These are phyloP conservation scores for Rhynchophorus ferrugineus DNA, from an alignment of 1,140 invertebrate genomes.

Conservation along the genomic window DNA sequence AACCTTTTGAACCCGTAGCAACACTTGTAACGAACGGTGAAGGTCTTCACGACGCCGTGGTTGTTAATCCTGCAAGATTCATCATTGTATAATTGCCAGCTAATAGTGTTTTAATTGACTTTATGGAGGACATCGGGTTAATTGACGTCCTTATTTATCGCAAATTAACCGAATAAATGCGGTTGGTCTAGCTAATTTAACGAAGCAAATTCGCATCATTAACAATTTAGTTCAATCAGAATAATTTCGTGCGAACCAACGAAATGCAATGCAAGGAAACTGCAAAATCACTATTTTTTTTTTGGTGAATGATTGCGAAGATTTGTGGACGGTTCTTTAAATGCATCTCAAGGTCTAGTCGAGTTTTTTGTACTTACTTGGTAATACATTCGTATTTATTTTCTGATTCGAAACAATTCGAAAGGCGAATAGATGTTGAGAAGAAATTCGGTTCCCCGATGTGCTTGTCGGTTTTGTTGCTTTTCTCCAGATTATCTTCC, in stretches of 20 bases:
- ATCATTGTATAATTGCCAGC: too few species aligned
- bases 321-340: background rate
- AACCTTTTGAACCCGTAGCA: conserved; percentile 51
- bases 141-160: too few species aligned
- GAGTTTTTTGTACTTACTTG: conserved; percentile 43
- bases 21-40: conserved; percentile 51
- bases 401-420: conserved; percentile 47
- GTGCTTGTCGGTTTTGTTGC: conserved; percentile 26
- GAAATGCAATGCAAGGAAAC: too few species aligned
- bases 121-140: too few species aligned
- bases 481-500: conserved; percentile 23
- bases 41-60: conserved; percentile 50
- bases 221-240: too few species aligned
- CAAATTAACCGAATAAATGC: too few species aligned
- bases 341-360: background rate
- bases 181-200: too few species aligned
- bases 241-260: too few species aligned
- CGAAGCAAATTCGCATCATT: too few species aligned
- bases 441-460: conserved; percentile 34
- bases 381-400: conserved; percentile 51
- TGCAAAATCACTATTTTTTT: too few species aligned
- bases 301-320: too few species aligned
- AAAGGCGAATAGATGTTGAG: conserved; percentile 44
- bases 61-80: conserved; percentile 44
- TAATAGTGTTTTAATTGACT: too few species aligned